A percentile compares a stretch with the other conserved stretches of the same genome.
Conservation (phyloP, 2,888 invertebrate genomes). For the Rapana venosa region DNA sequence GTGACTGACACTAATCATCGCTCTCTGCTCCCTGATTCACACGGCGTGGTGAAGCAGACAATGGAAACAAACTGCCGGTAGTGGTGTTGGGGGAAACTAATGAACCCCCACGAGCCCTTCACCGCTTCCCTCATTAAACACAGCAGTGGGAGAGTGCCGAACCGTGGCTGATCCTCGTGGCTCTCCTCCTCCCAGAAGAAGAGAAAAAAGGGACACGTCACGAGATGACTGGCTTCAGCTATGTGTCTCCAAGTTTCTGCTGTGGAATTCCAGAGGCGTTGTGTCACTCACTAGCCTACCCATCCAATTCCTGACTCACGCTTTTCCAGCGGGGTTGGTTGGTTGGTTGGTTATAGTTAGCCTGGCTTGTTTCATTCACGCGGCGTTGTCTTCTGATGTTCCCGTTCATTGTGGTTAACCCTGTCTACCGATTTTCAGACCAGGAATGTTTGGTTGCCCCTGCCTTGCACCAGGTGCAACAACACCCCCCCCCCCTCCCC, state of each 20-base stretch:
- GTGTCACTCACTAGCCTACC: conserved; percentile 8
- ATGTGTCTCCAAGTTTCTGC: not conserved
- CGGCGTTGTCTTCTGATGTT: too few relatives aligned
- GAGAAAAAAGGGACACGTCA: not conserved
- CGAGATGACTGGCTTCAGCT: not conserved
- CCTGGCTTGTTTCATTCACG: not conserved
- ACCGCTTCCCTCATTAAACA: conserved; percentile 12
- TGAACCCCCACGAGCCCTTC: conserved; percentile 22
- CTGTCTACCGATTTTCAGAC: too few relatives aligned
- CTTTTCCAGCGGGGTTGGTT: not conserved
- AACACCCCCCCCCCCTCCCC: too few relatives aligned
- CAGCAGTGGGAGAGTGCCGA: conserved; percentile 1
- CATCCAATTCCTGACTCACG: not conserved
- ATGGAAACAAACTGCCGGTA: not conserved
- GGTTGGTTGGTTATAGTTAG: not conserved
- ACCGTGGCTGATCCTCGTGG: not conserved
- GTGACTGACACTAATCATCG: conserved; percentile 22
- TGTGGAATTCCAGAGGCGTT: conserved; percentile 7
- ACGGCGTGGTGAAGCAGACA: conserved; percentile 5
- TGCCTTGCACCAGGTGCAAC: too few relatives aligned
- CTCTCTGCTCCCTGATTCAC: conserved; percentile 25
- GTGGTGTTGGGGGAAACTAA: conserved; percentile 21
- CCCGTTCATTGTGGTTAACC: too few relatives aligned
- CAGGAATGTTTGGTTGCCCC: too few relatives aligned
- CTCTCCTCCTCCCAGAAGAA: not conserved